phyloP scores from a whole-genome alignment of 2,113 vertebrate species.

The Sardina pilchardus region DNA sequence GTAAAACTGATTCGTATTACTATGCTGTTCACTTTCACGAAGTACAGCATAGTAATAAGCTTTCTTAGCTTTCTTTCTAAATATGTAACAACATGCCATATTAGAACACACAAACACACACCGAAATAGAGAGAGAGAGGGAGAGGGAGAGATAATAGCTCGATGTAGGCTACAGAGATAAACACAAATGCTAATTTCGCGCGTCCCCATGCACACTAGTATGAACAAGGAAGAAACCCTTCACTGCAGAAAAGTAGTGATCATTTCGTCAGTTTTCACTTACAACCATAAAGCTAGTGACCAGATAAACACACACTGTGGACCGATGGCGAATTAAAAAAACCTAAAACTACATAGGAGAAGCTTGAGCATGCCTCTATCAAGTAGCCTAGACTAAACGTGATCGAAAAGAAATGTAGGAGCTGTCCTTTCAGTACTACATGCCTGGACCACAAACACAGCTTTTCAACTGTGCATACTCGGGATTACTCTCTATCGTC shows the following conservation, averaged over 20 bases:
- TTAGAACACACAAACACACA: neutral
- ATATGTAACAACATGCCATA: neutral
- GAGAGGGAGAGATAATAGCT: neutral
- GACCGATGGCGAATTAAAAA: neutral
- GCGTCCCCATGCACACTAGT: neutral
- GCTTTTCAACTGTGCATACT: constrained; percentile 8
- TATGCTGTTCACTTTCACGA: neutral
- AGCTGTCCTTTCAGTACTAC: constrained; percentile 72
- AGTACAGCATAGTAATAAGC: no score
- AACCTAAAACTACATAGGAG: neutral
- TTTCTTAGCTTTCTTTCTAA: neutral
- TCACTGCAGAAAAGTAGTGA: neutral
- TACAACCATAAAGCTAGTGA: neutral
- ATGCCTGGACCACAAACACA: neutral
- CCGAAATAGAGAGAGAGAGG: neutral
- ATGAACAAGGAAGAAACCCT: neutral
- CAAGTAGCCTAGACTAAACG: constrained; percentile 15
- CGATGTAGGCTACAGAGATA: neutral
- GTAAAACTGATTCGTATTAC: neutral
- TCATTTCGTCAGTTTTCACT: neutral
- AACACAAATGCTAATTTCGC: neutral
- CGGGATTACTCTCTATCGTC: constrained; percentile 21
- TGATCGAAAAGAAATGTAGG: constrained; percentile 20
- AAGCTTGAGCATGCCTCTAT: neutral
- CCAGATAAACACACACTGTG: neutral